Evolutionary conservation across 2,113 vertebrate genomes (phyloP), one percentile per base, ranked within the genome.

Genomic region (Sander vitreus): DNA sequence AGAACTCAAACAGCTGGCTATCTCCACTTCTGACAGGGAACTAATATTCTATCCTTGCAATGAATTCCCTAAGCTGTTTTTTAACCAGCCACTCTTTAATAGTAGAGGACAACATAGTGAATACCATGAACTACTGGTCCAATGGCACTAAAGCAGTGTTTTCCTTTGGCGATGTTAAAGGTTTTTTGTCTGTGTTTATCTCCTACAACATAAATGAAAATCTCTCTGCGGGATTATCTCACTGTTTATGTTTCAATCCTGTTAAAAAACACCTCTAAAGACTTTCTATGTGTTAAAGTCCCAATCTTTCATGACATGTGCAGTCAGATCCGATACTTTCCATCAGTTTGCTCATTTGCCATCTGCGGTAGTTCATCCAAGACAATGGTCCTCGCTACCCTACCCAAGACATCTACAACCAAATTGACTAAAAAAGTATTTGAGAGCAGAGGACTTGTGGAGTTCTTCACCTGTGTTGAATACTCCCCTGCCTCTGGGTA

Each of bases 111-210:
- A 30, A 5, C 30, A 30, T 30, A 30, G 43, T 76, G 0, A 68
- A 1, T 0, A 1, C 39, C 7, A 57, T 88, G 62, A 30, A 53
- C 43, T 88, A 85, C 60, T 64, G 94, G 94, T 91, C 94, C 0
- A 85, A 95, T 60, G 90, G 87, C 6, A 73, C 47, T 6, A 90
- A 83, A 73, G 92, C 75, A 1, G 80, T 95, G 14, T 95, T 95
- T 80, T 94, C 93, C 19, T 63, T 73, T 0, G 94, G 33, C 33
- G 94, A 95, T 18, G 45, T 33, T 23, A 78, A 90, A 8, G 95
- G 95, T 6, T 90, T 71, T 11, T 19, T 95, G 21, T 53, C 84
- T 2, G 6, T 95, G 25, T 95, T 95, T 50, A 85, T 86, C 23
- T 92, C 92, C 0, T n/a, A 84, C 0, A 60, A 90, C 0, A 50